Percentiles rank a stretch among this genome's conserved stretches.
Conservation (phyloP, 2,113 vertebrate species). For the Crotalus helleri region DNA sequence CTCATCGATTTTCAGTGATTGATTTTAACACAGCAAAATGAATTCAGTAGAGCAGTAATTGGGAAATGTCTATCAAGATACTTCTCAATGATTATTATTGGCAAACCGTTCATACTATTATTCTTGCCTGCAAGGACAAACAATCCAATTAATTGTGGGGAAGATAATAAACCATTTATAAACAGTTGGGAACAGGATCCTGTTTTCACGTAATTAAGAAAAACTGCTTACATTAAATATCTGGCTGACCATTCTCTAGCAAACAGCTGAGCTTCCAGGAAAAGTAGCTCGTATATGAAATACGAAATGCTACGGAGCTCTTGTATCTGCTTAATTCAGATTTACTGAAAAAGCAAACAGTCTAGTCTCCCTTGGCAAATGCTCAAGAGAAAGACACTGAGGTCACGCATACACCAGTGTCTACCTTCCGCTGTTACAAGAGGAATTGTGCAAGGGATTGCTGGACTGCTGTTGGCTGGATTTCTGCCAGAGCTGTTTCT, state of each 20-base stretch:
- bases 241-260: slow-evolving; percentile 21
- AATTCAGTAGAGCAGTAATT: slow-evolving; percentile 47
- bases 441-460: slow-evolving; percentile 8
- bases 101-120: slow-evolving; percentile 57
- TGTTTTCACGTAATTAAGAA: slow-evolving; percentile 60
- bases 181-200: slow-evolving; percentile 48
- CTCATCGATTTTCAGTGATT: slow-evolving; percentile 32
- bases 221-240: slow-evolving; percentile 49
- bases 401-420: background rate
- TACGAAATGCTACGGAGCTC: slow-evolving; percentile 33
- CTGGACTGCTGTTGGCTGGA: background rate
- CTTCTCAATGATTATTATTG: slow-evolving; percentile 54
- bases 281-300: slow-evolving; percentile 55
- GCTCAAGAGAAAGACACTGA: background rate
- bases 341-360: background rate
- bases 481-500: slow-evolving; percentile 33
- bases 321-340: slow-evolving; percentile 30
- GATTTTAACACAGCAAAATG: slow-evolving; percentile 38
- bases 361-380: background rate
- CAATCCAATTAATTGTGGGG: slow-evolving; percentile 46
- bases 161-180: slow-evolving; percentile 57
- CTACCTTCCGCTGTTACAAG: background rate
- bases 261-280: slow-evolving; percentile 34
- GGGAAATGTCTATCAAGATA: slow-evolving; percentile 38
- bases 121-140: slow-evolving; percentile 38